phyloP scores from a whole-genome alignment of 37 sponge, comb jelly and placozoan genomes.

The Dysidea cf. avara region DNA sequence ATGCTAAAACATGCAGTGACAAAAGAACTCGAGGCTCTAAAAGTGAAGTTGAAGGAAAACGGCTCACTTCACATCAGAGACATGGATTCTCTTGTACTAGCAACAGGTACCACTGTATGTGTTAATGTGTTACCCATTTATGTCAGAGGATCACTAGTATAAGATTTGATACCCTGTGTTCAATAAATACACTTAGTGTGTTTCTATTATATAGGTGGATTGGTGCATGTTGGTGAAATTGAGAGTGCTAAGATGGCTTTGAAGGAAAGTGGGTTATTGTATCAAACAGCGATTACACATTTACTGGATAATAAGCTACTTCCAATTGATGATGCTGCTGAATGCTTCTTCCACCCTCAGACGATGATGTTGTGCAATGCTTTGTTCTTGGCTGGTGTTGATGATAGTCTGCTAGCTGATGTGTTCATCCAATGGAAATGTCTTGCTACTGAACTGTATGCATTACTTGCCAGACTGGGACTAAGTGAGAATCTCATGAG shows the following conservation, averaged over 20 bases:
- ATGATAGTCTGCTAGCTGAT: slow-evolving; percentile 10
- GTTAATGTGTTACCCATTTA: too few species aligned
- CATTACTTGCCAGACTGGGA: slow-evolving; percentile 18
- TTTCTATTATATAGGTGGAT: slow-evolving; percentile 13
- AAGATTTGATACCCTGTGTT: neutral
- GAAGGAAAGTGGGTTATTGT: slow-evolving; percentile 19
- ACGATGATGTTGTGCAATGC: slow-evolving; percentile 26
- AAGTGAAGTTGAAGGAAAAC: neutral
- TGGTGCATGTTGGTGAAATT: slow-evolving; percentile 27
- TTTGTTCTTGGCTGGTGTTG: slow-evolving; percentile 17
- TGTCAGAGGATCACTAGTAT: too few species aligned
- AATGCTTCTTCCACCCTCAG: slow-evolving; percentile 20
- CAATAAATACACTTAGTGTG: neutral
- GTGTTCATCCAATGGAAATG: slow-evolving; percentile 20
- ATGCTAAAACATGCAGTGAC: neutral
- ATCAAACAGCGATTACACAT: slow-evolving; percentile 3
- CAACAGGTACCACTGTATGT: slow-evolving; percentile 27
- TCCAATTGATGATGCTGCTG: slow-evolving; percentile 13
- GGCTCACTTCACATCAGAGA: slow-evolving; percentile 23
- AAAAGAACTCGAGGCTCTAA: slow-evolving; percentile 1
- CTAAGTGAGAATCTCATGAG: slow-evolving; percentile 3
- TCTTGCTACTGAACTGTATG: slow-evolving; percentile 30
- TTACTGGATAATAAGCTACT: slow-evolving; percentile 3
- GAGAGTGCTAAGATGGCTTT: neutral
- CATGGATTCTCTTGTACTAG: slow-evolving; percentile 27